Percentiles rank a stretch among this genome's conserved stretches.
These are phyloP conservation scores for Meliscaeva auricollis DNA, from an alignment of 2,888 invertebrate genomes.

Conservation along the genomic window DNA sequence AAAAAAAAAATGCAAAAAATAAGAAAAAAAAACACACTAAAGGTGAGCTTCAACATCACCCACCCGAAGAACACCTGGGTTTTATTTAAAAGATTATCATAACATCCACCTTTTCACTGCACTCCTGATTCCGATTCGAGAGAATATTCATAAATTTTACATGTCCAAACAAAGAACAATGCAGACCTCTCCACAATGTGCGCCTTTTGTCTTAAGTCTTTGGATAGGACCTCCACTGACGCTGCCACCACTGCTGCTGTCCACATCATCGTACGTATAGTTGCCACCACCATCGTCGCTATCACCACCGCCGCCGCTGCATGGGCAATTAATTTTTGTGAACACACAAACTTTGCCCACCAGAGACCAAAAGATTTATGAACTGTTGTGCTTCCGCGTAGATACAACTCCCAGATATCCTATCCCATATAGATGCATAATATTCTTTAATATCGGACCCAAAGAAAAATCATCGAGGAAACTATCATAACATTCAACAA, in stretches of 20 bases:
- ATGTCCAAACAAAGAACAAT: conserved; percentile 75
- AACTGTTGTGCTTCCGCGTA: conserved; percentile 74
- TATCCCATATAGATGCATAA: not conserved
- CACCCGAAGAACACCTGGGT: conserved; percentile 65
- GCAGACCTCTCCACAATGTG: conserved; percentile 57
- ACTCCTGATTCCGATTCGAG: conserved; percentile 42
- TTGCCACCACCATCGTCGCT: too few species aligned
- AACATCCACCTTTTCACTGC: conserved; percentile 52
- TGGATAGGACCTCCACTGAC: conserved; percentile 42
- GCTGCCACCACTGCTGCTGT: not conserved
- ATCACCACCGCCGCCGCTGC: conserved; percentile 36
- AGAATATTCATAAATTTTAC: conserved; percentile 74
- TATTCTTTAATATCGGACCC: not conserved
- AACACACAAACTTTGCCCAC: conserved; percentile 65
- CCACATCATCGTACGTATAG: not conserved
- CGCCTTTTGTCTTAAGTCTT: conserved; percentile 62
- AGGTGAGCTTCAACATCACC: conserved; percentile 73
- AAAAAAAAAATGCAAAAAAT: too few species aligned
- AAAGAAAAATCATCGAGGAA: conserved; percentile 68
- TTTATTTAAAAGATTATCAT: conserved; percentile 53
- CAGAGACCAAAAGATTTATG: conserved; percentile 64
- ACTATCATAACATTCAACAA: conserved; percentile 74
- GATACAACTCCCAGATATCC: conserved; percentile 70
- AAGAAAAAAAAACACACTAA: conserved; percentile 44
- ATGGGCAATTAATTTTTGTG: conserved; percentile 76